Base-by-base conservation (phyloP, 2,888 invertebrate species). In the Clistopyga incitator region DNA sequence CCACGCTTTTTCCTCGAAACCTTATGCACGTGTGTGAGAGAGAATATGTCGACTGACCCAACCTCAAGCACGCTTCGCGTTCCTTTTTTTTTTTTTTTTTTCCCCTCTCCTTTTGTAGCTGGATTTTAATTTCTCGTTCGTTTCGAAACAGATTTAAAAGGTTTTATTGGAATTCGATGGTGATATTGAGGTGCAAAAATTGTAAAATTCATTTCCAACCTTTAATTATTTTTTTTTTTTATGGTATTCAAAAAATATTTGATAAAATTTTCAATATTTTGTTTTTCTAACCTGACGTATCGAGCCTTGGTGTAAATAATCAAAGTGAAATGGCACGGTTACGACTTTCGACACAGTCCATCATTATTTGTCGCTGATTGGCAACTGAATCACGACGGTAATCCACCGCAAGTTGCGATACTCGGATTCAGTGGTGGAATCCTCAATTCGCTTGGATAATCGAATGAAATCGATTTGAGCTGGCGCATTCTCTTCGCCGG, bases 401-500 rank as follows among this genome's bases (percentile, higher is more conserved):
- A 54, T 23, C 54, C 23, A 25, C 56, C 56, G 25, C 56, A 25
- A 56, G 56, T 56, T 23, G 18, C 25, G 56, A 56, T 56, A 25
- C 56, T 15, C 56, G 13, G 25, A 56, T 56, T 25, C 56, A 25
- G 56, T 15, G 25, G 25, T 15, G 67, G 81, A 77, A 81, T 81
- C 70, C 84, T 68, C 78, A 78, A 74, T 84, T 81, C 76, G 78
- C 70, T 61, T 68, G 70, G 81, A 74, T 84, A 83, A 86, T 86
- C 83, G 84, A 85, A 86, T 85, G 83, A 83, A 85, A 86, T 86
- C 80, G 84, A 85, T 86, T 82, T 65, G 64, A 78, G 42, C 64
- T 65, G 42, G 13, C 78, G 74, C 38, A 74, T 72, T 75, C 78
- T 74, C 38, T 61, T 68, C 64, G 72, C 67, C 67, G 29, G 34